These are phyloP conservation scores for Listronotus oregonensis DNA, from an alignment of 1,140 invertebrate species.

Conservation along the genomic window DNA sequence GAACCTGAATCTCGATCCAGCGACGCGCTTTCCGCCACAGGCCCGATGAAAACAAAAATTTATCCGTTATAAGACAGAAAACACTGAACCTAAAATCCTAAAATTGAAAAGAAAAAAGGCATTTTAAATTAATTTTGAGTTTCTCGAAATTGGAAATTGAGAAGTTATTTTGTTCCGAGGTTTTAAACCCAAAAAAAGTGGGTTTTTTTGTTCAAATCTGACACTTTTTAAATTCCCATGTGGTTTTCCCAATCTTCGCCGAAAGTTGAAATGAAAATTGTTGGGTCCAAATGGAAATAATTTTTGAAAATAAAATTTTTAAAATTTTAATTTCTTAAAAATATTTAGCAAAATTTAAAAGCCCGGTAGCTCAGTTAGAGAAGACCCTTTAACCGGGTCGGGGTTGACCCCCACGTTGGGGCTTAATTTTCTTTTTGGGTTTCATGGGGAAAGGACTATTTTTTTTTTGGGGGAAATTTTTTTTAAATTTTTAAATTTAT, in stretches of 20 bases:
- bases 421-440: no score
- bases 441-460: no score
- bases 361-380: constrained; percentile 88
- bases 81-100: no score
- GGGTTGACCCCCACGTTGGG: constrained; percentile 90
- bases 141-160: constrained; percentile 63
- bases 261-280: constrained; percentile 76
- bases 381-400: constrained; percentile 91
- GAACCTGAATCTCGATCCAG: constrained; percentile 75
- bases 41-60: constrained; percentile 55
- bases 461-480: no score
- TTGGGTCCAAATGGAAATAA: constrained; percentile 71
- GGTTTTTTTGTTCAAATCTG: constrained; percentile 62
- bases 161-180: constrained; percentile 66
- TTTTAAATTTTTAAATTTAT: no score
- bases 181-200: constrained; percentile 74
- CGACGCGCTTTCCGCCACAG: constrained; percentile 74
- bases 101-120: constrained; percentile 31
- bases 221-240: constrained; percentile 75
- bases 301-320: constrained; percentile 56
- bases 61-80: no score
- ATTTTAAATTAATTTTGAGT: constrained; percentile 67
- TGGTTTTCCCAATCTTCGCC: constrained; percentile 63
- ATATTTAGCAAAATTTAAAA: constrained; percentile 25
- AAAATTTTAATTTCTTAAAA: neutral